Percentiles rank a stretch among this genome's conserved stretches.
phyloP scores from a whole-genome alignment of 2,888 invertebrate species.

The Pandemis heparana region DNA sequence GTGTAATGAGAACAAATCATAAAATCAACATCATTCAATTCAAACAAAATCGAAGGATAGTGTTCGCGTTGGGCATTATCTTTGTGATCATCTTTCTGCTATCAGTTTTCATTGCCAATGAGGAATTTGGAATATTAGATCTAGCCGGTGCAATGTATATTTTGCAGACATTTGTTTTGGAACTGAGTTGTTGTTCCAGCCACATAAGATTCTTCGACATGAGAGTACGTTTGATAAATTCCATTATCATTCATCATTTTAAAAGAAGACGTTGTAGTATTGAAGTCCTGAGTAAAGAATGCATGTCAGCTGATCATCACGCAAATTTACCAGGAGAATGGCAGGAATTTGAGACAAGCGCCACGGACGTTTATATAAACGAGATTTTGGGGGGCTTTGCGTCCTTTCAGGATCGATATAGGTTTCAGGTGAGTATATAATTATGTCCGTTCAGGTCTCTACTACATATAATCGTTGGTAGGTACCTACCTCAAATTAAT shows the following conservation, averaged over 20 bases:
- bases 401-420: slow-evolving; percentile 51
- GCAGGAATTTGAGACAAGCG: slow-evolving; percentile 54
- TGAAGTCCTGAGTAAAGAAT: slow-evolving; percentile 10
- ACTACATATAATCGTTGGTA: too few relatives aligned
- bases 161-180: slow-evolving; percentile 55
- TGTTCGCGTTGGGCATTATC: slow-evolving; percentile 45
- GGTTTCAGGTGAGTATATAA: slow-evolving; percentile 48
- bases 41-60: slow-evolving; percentile 47
- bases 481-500: neutral
- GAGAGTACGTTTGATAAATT: slow-evolving; percentile 62
- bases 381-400: slow-evolving; percentile 51
- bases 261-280: slow-evolving; percentile 36
- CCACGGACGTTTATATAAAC: slow-evolving; percentile 53
- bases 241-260: slow-evolving; percentile 61
- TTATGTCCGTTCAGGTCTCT: too few relatives aligned
- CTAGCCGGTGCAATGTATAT: slow-evolving; percentile 45
- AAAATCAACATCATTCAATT: slow-evolving; percentile 51
- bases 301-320: slow-evolving; percentile 41
- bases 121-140: slow-evolving; percentile 29
- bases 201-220: slow-evolving; percentile 58
- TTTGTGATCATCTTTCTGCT: slow-evolving; percentile 43
- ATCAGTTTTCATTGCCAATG: slow-evolving; percentile 39
- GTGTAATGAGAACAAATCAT: slow-evolving; percentile 60
- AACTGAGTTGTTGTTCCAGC: slow-evolving; percentile 59
- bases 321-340: slow-evolving; percentile 54